Base-by-base conservation (phyloP, 64 coral and sea anemone species). In the Stylophora pistillata region DNA sequence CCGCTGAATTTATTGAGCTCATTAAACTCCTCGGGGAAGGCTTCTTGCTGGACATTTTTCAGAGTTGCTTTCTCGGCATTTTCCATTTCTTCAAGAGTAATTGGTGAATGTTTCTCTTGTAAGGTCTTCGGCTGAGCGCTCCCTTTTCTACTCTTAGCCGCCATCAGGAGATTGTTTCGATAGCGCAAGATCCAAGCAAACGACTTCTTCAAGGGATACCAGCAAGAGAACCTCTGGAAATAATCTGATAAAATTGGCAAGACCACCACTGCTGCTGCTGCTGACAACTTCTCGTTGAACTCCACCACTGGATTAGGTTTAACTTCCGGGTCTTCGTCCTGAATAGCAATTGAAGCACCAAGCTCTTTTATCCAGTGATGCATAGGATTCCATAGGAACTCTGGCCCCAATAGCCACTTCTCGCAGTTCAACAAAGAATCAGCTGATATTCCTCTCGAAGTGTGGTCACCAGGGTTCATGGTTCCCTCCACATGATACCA, bases 391-490 rank as follows among this genome's bases (percentile, higher is more conserved):
- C n/a, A n/a, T n/a, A n/a, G n/a, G n/a, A n/a, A n/a, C n/a, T n/a
- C n/a, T n/a, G 88, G 77, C 21, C 88, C 77, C 21, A 54, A 68
- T 55, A 32, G 54, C 81, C 81, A 85, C 9, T 21, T 21, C 7
- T 75, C 76, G 16, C 30, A 23, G 3, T n/a, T 59, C 53, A 69
- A 59, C 7, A 89, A 74, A 89, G 30, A 20, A 31, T 79, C 41
- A 54, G 87, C 74, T 11, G 56, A 78, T 17, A 89, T 4, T 6
- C 87, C 87, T 15, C 87, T 59, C 0, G 75, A 89, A n/a, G n/a
- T n/a, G 9, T 63, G 74, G 87, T 89, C 87, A 20, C 79, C 87
- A n/a, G n/a, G n/a, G n/a, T 89, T 78, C 34, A 21, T 41, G 20
- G 66, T 15, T 15, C 87, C 28, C 6, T 53, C 47, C 52, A 89